Evolutionary conservation across 2,113 vertebrate genomes (phyloP), one percentile per base, ranked within the genome.

Genomic region (Speoplatyrhinus poulsoni): DNA sequence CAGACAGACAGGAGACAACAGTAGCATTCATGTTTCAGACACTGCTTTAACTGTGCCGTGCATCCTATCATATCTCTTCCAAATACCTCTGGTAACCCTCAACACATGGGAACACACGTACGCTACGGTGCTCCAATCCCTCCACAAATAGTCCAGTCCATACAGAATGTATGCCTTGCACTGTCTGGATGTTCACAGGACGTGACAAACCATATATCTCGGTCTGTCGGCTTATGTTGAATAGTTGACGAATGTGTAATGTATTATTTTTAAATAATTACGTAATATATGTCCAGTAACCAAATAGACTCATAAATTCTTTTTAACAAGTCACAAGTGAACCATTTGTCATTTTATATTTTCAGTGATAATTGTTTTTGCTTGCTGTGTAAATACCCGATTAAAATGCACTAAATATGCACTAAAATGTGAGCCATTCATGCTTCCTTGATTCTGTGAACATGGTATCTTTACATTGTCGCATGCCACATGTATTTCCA

Each of bases 71-170:
- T 62, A 73, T 83, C 53, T 32, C 70, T 67, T 3, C 56, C 47
- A 68, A 63, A 80, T 50, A 46, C 69, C 63, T 72, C 12, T 56
- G 59, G 60, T 65, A 19, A 19, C 46, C 69, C 73, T 82, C 78
- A 67, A 83, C 83, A 68, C 78, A n/a, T 68, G 82, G 70, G 72
- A 81, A 62, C 63, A 55, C 15, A 64, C 67, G 19, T 16, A 12
- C 9, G 26, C 62, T 16, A 26, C 1, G 26, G 72, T 82, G 26
- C 71, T 76, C 71, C 74, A 50, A 62, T 70, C 65, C 69, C 52
- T 75, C 83, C 75, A 36, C 67, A 81, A 88, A 88, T 91, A 89
- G 82, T 74, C 60, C 76, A 6, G 48, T 79, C 77, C 36, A 41
- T 41, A 66, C 12, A 46, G 46, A 46, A 13, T 52, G 55, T 65